Conservation (phyloP, 2,797 vertebrate genomes). For the Protonibea diacanthus region DNA sequence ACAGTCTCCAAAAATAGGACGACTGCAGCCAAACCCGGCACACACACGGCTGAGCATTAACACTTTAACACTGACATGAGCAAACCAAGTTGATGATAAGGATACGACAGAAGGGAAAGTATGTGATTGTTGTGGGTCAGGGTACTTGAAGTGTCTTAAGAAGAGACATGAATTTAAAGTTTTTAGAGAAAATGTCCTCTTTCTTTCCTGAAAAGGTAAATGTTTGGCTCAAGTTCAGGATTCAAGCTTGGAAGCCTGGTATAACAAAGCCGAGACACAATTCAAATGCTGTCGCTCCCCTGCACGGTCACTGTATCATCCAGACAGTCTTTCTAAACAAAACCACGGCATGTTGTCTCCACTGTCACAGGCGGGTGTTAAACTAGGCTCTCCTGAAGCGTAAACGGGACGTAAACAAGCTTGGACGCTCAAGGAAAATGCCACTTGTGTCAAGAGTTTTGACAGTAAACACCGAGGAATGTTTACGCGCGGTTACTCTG, state of each 20-base stretch:
- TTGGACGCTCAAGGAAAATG: constrained; percentile 43
- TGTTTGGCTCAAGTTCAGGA: constrained; percentile 25
- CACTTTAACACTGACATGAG: background rate
- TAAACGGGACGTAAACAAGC: constrained; percentile 55
- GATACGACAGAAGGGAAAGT: background rate
- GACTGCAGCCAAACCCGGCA: background rate
- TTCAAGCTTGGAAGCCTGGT: background rate
- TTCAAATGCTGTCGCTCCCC: constrained; percentile 23
- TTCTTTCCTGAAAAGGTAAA: constrained; percentile 35
- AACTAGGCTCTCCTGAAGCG: constrained; percentile 55
- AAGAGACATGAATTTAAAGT: background rate
- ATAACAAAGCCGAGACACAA: constrained; percentile 19
- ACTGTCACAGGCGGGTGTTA: constrained; percentile 45
- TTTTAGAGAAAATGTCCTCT: background rate
- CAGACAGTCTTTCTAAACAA: constrained; percentile 58
- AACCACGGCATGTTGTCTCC: constrained; percentile 37
- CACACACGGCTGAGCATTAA: constrained; percentile 18
- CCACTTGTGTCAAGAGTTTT: constrained; percentile 63
- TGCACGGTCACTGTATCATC: constrained; percentile 35
- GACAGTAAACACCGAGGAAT: constrained; percentile 60
- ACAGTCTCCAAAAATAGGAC: constrained; percentile 31
- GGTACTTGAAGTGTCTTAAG: background rate
- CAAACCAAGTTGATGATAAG: background rate
- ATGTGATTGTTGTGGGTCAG: background rate
- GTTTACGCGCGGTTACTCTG: constrained; percentile 53